Percentiles rank a stretch among this genome's conserved stretches.
Evolutionary conservation across 2,113 vertebrate genomes (phyloP).

Genomic region (Pitta sordida): DNA sequence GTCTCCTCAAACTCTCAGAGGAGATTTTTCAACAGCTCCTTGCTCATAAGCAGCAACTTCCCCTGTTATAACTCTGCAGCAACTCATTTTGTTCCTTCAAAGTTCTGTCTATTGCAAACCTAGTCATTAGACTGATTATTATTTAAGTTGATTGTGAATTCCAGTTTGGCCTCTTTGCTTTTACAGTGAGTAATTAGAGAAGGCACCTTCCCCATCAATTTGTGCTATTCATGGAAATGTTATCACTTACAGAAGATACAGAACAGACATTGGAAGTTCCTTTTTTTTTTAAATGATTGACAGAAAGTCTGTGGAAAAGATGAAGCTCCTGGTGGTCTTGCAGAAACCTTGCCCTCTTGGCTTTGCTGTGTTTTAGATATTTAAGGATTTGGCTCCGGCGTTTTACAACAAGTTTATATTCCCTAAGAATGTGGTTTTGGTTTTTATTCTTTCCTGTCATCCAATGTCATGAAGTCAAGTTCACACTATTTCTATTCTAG

Average conservation of each 20-base stretch:
- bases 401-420: background rate
- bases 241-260: background rate
- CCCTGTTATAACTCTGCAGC: background rate
- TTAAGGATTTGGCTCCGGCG: background rate
- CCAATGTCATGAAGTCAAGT: background rate
- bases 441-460: background rate
- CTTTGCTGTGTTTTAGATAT: background rate
- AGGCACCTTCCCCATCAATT: background rate
- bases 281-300: background rate
- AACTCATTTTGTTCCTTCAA: background rate
- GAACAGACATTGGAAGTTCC: background rate
- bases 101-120: background rate
- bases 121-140: background rate
- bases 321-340: background rate
- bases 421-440: background rate
- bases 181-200: background rate
- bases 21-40: background rate
- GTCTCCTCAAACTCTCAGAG: background rate
- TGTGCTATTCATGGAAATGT: background rate
- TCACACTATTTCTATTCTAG: background rate
- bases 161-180: background rate
- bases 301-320: background rate
- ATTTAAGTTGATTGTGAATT: conserved; percentile 14
- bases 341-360: background rate
- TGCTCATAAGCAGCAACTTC: background rate